Percentiles rank a stretch among this genome's conserved stretches.
Conservation (phyloP, 2,797 vertebrate species). For the Bovichtus variegatus region DNA sequence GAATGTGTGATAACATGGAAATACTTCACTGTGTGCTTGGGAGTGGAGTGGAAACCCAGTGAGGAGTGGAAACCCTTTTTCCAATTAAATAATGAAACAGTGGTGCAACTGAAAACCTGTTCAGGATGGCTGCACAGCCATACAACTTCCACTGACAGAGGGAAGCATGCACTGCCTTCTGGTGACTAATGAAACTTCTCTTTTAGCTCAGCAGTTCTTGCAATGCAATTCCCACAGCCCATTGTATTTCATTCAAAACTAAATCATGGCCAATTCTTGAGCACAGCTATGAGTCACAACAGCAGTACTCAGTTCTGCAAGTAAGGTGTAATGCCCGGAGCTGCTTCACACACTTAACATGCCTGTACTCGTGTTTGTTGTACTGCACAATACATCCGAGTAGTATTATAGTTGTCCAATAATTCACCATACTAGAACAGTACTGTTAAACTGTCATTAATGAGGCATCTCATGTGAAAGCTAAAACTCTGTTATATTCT, state of each 20-base stretch:
- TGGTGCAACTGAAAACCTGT: conserved; percentile 86
- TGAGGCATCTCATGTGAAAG: background rate
- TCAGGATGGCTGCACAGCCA: conserved; percentile 80
- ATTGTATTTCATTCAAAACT: background rate
- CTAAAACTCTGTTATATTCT: background rate
- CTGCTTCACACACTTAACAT: background rate
- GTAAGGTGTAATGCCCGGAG: background rate
- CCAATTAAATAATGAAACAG: conserved; percentile 90
- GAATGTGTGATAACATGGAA: conserved; percentile 28
- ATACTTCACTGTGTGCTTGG: conserved; percentile 24
- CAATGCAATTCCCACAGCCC: background rate
- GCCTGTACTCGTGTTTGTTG: background rate
- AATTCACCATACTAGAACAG: background rate
- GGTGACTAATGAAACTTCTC: conserved; percentile 21
- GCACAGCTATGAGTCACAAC: background rate
- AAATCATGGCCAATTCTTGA: background rate
- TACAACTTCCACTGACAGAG: conserved; percentile 48
- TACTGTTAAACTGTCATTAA: background rate
- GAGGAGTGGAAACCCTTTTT: conserved; percentile 86
- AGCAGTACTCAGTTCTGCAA: conserved; percentile 17
- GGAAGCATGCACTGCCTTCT: conserved; percentile 28
- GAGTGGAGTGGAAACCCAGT: conserved; percentile 65
- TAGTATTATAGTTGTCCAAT: background rate
- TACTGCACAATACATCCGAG: background rate
- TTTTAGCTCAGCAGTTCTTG: conserved; percentile 12